Conservation (phyloP, 2,113 vertebrate species). For the Hypomesus transpacificus region DNA sequence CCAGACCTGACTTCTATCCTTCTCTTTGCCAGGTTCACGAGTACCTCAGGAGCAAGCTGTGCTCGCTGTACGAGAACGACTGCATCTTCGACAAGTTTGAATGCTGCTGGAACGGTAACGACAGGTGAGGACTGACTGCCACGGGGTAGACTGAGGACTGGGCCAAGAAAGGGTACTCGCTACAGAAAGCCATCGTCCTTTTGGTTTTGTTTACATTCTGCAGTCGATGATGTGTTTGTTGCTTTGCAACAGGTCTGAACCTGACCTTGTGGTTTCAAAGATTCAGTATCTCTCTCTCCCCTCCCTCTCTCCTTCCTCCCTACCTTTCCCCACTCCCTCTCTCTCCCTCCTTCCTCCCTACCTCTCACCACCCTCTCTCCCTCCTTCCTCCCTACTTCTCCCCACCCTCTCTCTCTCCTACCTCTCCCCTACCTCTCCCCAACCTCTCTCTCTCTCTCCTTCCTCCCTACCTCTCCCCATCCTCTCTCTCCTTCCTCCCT, state of each 20-base stretch:
- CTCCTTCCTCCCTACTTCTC: not conserved
- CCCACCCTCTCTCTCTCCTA: not conserved
- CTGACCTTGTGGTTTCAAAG: too few species aligned
- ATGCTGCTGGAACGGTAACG: constrained; percentile 78
- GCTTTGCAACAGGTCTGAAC: not conserved
- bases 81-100: constrained; percentile 81
- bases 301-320: not conserved
- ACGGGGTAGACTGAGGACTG: constrained; percentile 24
- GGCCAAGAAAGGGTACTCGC: not conserved
- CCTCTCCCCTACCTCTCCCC: not conserved
- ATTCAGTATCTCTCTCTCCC: not conserved
- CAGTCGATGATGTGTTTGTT: not conserved
- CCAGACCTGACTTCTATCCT: not conserved
- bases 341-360: not conserved
- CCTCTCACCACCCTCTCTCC: not conserved
- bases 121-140: constrained; percentile 59
- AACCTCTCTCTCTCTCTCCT: not conserved
- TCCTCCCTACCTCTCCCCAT: not conserved
- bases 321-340: not conserved
- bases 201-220: not conserved
- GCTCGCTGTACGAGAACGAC: constrained; percentile 78
- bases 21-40: constrained; percentile 67
- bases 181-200: not conserved
- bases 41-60: constrained; percentile 77
- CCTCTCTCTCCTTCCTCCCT: not conserved